Evolutionary conservation across 2,113 vertebrate species (phyloP), one percentile per base, ranked within the genome.

Genomic region (Alethe diademata): DNA sequence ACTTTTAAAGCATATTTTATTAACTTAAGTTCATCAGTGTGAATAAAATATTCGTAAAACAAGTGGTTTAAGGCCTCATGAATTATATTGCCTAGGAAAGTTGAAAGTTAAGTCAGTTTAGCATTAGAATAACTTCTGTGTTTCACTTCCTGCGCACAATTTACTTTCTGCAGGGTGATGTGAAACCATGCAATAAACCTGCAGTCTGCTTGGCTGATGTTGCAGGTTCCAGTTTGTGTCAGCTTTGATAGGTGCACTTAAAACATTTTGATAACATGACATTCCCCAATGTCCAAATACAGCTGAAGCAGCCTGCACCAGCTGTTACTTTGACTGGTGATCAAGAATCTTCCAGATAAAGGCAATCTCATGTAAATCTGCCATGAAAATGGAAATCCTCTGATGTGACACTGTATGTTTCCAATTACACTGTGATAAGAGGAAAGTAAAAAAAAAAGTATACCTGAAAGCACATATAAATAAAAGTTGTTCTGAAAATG

Each of bases 351-450:
- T 67, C 64, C 42, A 64, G 91, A 91, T 84, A 93, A 92, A 96
- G 91, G 83, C 90, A 96, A 88, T 96, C 78, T 84, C 64, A 91
- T 95, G 83, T 92, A 97, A 97, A 97, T 94, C 76, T 95, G 87
- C 93, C 64, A 81, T 93, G 95, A 96, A 95, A 97, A 93, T 93
- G 60, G 86, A 86, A 93, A 96, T 71, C 31, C 24, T 78, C 42
- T 79, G 79, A 54, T 83, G 74, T 72, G 86, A 86, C 20, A 19
- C 42, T 84, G 4, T 60, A 42, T 95, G 93, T 96, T 92, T 92
- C 53, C 83, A 90, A 84, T 95, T 96, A 81, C 31, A 45, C 23
- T 81, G 45, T 38, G 25, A 70, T 58, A 60, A 72, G 23, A 76
- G 42, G 42, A 79, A 78, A 80, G 48, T 79, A 1, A 65, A 54